A percentile compares a stretch with the other conserved stretches of the same genome.
Conservation (phyloP, 2,113 vertebrate genomes). For the Boleophthalmus pectinirostris region DNA sequence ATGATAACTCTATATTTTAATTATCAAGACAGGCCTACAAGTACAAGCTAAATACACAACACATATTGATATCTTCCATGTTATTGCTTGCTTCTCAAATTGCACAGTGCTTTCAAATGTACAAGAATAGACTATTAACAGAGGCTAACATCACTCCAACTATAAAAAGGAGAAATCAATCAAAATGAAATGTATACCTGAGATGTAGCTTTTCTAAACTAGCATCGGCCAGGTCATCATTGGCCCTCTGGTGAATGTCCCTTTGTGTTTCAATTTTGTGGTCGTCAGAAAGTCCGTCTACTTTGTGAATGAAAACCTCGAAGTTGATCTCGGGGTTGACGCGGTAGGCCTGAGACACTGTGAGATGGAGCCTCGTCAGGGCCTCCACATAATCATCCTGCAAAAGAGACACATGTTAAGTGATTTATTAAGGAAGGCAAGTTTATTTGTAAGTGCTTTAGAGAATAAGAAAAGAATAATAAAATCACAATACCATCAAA, state of each 20-base stretch:
- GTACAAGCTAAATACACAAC: not conserved
- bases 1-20: too few species aligned
- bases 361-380: constrained; percentile 93
- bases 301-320: constrained; percentile 99
- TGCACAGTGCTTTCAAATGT: not conserved
- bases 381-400: constrained; percentile 99
- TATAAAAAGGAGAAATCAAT: not conserved
- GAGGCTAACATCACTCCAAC: not conserved
- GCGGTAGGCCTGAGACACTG: constrained; percentile 96
- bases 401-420: not conserved
- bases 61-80: not conserved
- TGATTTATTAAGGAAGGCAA: not conserved
- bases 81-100: not conserved
- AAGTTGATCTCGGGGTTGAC: constrained; percentile 99
- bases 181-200: constrained; percentile 74
- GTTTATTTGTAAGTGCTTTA: too few species aligned
- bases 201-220: constrained; percentile 98
- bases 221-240: constrained; percentile 95
- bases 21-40: not conserved
- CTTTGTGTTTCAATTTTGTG: constrained; percentile 99
- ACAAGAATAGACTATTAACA: not conserved
- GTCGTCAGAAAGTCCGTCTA: constrained; percentile 97
- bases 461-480: not conserved
- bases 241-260: constrained; percentile 98
- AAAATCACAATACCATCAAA: too few species aligned